These are phyloP conservation scores for Oeneis ivallda DNA, from an alignment of 2,888 invertebrate species.

Conservation along the genomic window DNA sequence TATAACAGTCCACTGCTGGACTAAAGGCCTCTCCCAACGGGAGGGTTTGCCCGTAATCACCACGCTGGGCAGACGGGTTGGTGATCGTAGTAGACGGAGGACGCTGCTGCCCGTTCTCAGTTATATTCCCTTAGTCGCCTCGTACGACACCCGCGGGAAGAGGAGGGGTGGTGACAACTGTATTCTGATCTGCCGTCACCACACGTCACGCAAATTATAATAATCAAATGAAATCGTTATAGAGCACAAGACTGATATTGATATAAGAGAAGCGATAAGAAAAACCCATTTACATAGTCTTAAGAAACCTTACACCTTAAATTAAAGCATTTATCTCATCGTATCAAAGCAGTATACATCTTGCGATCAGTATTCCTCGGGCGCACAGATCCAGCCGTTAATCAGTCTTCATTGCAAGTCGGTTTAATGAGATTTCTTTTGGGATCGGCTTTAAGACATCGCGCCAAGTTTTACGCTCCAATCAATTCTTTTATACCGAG, in stretches of 20 bases:
- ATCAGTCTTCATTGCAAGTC: constrained; percentile 65
- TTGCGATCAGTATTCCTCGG: constrained; percentile 54
- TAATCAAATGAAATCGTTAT: neutral
- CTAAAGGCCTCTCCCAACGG: no score
- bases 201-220: neutral
- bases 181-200: no score
- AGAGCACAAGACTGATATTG: neutral
- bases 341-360: constrained; percentile 45
- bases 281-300: constrained; percentile 20
- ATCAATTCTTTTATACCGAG: constrained; percentile 39
- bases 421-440: constrained; percentile 73
- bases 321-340: constrained; percentile 43
- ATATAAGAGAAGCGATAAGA: neutral
- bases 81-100: no score
- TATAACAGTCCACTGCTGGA: no score
- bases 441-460: constrained; percentile 49
- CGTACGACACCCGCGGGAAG: no score
- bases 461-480: constrained; percentile 38
- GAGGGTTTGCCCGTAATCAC: no score
- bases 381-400: constrained; percentile 52
- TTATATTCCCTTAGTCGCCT: no score
- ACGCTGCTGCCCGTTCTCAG: no score
- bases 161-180: no score
- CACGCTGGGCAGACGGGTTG: no score
- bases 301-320: constrained; percentile 31